Evolutionary conservation across 2,888 invertebrate species (phyloP).

Genomic region (Andrena minutula): DNA sequence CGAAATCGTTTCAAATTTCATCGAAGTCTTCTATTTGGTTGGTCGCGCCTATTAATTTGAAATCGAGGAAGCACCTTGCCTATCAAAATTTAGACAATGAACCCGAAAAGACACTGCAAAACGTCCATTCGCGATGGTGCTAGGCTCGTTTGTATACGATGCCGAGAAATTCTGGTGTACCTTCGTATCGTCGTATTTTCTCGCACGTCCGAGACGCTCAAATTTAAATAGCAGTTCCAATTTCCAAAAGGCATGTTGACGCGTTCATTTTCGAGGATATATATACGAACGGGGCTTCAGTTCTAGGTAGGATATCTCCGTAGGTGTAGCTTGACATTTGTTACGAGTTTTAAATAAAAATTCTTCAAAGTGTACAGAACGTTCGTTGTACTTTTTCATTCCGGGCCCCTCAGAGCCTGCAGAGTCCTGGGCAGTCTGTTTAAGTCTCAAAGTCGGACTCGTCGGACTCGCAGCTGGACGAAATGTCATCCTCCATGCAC

Average conservation of each 20-base stretch:
- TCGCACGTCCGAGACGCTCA: slow-evolving; percentile 36
- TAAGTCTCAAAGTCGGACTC: slow-evolving; percentile 76
- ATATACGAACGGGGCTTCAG: slow-evolving; percentile 49
- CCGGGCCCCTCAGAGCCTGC: slow-evolving; percentile 12
- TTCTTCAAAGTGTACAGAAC: slow-evolving; percentile 57
- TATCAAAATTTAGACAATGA: background rate
- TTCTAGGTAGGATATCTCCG: slow-evolving; percentile 43
- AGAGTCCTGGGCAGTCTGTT: background rate
- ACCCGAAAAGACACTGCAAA: background rate
- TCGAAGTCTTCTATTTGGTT: slow-evolving; percentile 4
- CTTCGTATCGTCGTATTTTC: background rate
- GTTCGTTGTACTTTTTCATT: slow-evolving; percentile 35
- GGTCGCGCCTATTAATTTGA: background rate
- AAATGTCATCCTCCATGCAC: slow-evolving; percentile 75
- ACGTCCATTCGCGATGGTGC: background rate
- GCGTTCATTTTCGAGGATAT: slow-evolving; percentile 32
- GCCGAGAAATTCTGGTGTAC: slow-evolving; percentile 17
- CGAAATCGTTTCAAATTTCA: background rate
- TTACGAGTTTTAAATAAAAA: slow-evolving; percentile 71
- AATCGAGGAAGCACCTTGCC: background rate
- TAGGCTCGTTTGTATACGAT: background rate
- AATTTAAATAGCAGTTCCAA: slow-evolving; percentile 39
- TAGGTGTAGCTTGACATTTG: slow-evolving; percentile 62
- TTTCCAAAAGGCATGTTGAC: slow-evolving; percentile 1
- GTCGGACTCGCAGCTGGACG: slow-evolving; percentile 78